A percentile compares a stretch with the other conserved stretches of the same genome.
phyloP scores from a whole-genome alignment of 1,140 invertebrate species.

The Pseudachorutes palmiensis region DNA sequence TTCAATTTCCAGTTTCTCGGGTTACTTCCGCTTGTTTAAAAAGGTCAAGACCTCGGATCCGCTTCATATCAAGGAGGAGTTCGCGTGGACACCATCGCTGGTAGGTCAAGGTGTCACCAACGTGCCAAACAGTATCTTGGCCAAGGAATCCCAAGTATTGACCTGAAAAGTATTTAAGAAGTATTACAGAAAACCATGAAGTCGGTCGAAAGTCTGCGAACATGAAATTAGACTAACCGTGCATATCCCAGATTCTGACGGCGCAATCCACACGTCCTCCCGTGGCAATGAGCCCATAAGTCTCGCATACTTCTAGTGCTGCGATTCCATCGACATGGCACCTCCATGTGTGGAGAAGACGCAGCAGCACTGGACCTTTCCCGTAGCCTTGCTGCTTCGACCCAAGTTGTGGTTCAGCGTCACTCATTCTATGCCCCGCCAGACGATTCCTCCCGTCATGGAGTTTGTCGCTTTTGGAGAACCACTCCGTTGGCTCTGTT shows the following conservation, averaged over 20 bases:
- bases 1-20: conserved; percentile 6
- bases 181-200: not conserved
- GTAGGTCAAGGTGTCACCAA: conserved; percentile 18
- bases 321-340: conserved; percentile 21
- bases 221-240: conserved; percentile 10
- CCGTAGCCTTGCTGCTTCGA: conserved; percentile 20
- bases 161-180: conserved; percentile 16
- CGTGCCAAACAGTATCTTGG: conserved; percentile 1
- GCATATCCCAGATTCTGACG: conserved; percentile 21
- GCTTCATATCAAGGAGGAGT: conserved; percentile 21
- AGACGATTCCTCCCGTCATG: not conserved
- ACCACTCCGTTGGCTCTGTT: conserved; percentile 21
- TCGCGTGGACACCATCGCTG: not conserved
- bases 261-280: conserved; percentile 18
- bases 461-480: not conserved
- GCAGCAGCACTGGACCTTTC: conserved; percentile 20
- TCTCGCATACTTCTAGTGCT: conserved; percentile 17
- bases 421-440: not conserved
- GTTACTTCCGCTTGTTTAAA: conserved; percentile 3
- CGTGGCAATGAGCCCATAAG: conserved; percentile 22
- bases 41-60: conserved; percentile 20
- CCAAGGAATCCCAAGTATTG: conserved; percentile 17
- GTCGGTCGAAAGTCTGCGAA: not conserved
- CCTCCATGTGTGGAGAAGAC: conserved; percentile 19
- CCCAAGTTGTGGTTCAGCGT: not conserved